Base-by-base conservation (phyloP, 2,113 vertebrate species). In the Numenius arquata region DNA sequence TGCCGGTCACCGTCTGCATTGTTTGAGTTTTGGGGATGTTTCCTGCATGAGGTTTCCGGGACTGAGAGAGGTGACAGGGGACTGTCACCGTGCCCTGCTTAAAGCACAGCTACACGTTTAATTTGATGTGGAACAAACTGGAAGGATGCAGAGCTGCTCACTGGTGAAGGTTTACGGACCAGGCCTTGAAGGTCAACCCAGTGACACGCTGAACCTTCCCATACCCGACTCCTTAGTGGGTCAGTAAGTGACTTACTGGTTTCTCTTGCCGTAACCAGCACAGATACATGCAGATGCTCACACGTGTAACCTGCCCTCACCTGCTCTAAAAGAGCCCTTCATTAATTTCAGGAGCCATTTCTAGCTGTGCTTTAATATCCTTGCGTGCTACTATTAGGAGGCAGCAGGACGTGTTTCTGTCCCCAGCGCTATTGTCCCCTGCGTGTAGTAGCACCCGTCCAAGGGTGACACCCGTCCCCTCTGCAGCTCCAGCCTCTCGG, bases 1-100 rank as follows among this genome's bases (percentile, higher is more conserved):
- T 89, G 80, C 84, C 87, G 59, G 89, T 80, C 53, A 40, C 76
- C 86, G 12, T 59, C 90, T 40, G 36, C 58, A 41, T 55, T 30
- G 73, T 23, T 73, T 73, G 94, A 93, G 90, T 85, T 81, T 94
- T 48, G 52, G 53, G 45, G 73, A 61, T 27, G 76, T 62, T 83
- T 93, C 72, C 17, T 50, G 84, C 20, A 61, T 36, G 32, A 56
- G 58, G 68, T 73, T 74, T 23, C n/a, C 38, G 26, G 82, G 40
- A 5, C 1, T 3, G 14, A 61, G 53, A 36, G 19, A 26, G 68
- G 52, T 13, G 32, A 15, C 16, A 41, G 68, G 90, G 87, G 58
- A 65, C 30, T 36, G 65, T 76, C 73, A 53, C 71, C 47, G 8
- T 77, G 81, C 85, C 78, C 48, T 38, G 89, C 95, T 73, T 91